Conservation (phyloP, 2,113 vertebrate species). For the Anser brachyrhynchus region DNA sequence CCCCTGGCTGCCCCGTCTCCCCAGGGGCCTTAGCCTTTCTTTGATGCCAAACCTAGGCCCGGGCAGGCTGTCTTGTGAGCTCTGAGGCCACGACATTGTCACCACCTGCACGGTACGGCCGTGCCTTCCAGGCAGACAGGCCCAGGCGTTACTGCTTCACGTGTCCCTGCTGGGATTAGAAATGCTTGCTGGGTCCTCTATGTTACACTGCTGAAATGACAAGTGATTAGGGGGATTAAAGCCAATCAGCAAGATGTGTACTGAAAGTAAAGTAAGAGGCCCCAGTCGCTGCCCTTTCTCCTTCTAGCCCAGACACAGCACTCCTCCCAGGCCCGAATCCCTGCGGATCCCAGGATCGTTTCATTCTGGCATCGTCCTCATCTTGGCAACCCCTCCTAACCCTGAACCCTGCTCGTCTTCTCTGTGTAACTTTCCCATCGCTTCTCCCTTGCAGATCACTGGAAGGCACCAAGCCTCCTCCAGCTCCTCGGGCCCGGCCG, state of each 20-base stretch:
- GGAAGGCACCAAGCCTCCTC: neutral
- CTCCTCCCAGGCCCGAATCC: neutral
- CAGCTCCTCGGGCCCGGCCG: neutral
- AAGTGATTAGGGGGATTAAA: neutral
- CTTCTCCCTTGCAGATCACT: neutral
- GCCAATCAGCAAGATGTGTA: neutral
- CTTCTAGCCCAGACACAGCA: neutral
- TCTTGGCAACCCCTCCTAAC: neutral
- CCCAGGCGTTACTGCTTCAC: neutral
- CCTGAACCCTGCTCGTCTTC: neutral
- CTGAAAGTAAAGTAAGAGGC: neutral
- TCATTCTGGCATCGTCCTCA: neutral
- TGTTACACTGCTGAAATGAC: neutral
- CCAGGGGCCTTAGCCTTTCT: neutral
- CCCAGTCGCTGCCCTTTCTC: neutral
- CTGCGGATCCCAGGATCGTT: neutral
- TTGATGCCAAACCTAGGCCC: fast-evolving
- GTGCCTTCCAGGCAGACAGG: neutral
- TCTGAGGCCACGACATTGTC: neutral
- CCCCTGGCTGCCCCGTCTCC: neutral
- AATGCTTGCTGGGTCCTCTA: neutral
- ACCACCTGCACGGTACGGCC: neutral
- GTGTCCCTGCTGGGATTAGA: neutral
- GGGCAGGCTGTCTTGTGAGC: neutral
- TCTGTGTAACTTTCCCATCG: neutral